phyloP scores from a whole-genome alignment of 1,140 invertebrate genomes.

The Scylla paramamosain region DNA sequence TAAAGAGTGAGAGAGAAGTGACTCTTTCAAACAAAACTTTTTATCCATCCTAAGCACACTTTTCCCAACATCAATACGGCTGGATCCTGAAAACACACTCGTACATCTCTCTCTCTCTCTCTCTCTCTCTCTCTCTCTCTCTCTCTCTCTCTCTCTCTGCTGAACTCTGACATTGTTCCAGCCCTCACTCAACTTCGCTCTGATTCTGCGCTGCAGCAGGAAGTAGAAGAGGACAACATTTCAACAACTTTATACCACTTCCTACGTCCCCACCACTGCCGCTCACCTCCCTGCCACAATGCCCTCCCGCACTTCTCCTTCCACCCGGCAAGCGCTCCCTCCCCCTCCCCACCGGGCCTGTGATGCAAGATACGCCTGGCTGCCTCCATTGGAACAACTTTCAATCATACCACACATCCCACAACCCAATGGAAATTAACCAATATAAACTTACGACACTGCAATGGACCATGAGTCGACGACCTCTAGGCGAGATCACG shows the following conservation, averaged over 20 bases:
- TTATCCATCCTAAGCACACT: no score
- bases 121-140: no score
- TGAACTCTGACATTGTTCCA: neutral
- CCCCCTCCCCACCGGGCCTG: neutral
- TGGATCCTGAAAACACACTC: neutral
- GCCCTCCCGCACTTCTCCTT: neutral
- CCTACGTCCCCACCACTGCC: neutral
- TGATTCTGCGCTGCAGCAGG: neutral
- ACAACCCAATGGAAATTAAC: neutral
- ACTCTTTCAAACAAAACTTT: neutral
- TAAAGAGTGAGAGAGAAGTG: neutral
- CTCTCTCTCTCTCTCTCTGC: no score
- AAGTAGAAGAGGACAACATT: neutral
- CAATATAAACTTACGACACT: neutral
- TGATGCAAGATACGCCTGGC: neutral
- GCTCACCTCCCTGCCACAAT: neutral
- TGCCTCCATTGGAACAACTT: neutral
- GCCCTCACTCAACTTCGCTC: neutral
- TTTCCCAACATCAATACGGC: neutral
- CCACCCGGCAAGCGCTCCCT: neutral
- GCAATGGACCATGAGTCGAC: neutral
- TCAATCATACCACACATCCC: neutral
- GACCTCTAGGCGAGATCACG: neutral
- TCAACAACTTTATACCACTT: neutral
- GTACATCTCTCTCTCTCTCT: no score